These are phyloP conservation scores for Eupithecia dodoneata DNA, from an alignment of 2,888 invertebrate species.

Conservation along the genomic window DNA sequence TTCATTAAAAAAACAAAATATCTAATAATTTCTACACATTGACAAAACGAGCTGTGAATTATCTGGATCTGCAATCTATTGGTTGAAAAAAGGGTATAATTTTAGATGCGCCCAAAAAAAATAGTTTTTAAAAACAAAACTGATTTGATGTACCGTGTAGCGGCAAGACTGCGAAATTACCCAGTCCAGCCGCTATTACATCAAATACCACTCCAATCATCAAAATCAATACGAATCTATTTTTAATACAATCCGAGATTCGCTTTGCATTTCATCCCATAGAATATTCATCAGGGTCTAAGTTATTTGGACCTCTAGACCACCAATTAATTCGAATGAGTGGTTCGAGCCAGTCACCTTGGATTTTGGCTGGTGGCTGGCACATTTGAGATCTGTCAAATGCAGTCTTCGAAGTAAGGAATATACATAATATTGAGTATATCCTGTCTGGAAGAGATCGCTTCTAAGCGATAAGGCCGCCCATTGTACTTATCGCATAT, in stretches of 20 bases:
- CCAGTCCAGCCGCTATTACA: neutral
- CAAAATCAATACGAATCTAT: conserved; percentile 33
- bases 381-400: conserved; percentile 36
- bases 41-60: no score
- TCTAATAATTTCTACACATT: no score
- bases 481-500: no score
- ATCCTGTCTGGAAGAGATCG: no score
- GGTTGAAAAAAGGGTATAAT: no score
- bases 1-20: no score
- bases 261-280: conserved; percentile 30
- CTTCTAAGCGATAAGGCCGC: no score
- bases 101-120: no score
- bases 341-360: conserved; percentile 32
- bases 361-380: conserved; percentile 24
- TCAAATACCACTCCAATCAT: conserved; percentile 8
- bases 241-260: conserved; percentile 30
- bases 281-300: conserved; percentile 36
- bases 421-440: neutral
- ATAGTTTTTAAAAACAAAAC: no score
- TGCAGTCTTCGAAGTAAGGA: conserved; percentile 31
- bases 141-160: neutral
- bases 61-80: no score
- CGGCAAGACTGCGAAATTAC: neutral
- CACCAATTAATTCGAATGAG: conserved; percentile 36
- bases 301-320: conserved; percentile 32